phyloP scores from a whole-genome alignment of 2,888 invertebrate species.

The Prosapia bicincta region DNA sequence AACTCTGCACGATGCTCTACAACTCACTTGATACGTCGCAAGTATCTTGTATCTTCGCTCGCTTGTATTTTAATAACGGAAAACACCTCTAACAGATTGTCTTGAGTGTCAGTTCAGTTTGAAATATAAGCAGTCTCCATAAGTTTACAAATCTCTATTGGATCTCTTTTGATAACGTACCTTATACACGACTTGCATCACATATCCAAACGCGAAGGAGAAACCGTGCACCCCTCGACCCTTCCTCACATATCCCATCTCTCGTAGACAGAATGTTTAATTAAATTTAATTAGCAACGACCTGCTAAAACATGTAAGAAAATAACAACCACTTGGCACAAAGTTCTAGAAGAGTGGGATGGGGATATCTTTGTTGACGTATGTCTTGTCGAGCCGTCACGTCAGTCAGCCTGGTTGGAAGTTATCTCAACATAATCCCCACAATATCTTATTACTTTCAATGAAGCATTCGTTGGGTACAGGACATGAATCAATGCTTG shows the following conservation, averaged over 20 bases:
- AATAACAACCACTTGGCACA: background rate
- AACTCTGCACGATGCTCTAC: background rate
- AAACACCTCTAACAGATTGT: background rate
- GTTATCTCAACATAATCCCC: no score
- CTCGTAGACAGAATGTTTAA: background rate
- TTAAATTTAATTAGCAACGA: background rate
- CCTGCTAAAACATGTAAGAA: slow-evolving; percentile 2
- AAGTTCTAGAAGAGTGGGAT: background rate
- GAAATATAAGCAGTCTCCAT: background rate
- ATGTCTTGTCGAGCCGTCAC: no score
- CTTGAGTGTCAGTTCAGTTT: background rate
- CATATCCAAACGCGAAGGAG: background rate
- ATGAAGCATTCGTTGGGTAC: no score
- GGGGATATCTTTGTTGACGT: background rate
- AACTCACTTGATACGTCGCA: background rate
- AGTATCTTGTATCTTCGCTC: background rate
- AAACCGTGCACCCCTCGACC: background rate
- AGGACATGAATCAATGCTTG: no score
- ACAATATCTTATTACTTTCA: no score
- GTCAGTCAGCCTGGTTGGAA: no score
- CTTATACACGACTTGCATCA: background rate
- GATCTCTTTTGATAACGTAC: background rate
- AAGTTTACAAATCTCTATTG: background rate
- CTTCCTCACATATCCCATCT: background rate
- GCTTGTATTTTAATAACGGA: slow-evolving; percentile 2